Conservation (phyloP, 2,113 vertebrate genomes). For the Burhinus bistriatus region DNA sequence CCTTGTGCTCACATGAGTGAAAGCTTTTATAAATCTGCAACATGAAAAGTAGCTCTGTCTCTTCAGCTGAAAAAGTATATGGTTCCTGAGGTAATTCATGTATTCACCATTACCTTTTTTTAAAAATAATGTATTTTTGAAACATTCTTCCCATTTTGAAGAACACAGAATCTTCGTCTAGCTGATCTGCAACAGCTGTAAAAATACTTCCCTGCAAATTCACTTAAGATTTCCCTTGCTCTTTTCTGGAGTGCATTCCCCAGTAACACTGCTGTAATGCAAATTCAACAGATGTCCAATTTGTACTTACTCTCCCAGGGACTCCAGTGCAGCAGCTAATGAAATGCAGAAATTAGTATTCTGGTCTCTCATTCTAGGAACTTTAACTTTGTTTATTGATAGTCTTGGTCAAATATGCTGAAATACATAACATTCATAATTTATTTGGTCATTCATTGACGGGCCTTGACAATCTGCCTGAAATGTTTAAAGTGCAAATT, state of each 20-base stretch:
- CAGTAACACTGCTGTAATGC: not conserved
- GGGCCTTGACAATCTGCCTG: not conserved
- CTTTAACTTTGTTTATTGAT: conserved; percentile 41
- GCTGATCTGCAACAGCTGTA: not conserved
- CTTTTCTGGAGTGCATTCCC: not conserved
- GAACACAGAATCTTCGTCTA: not conserved
- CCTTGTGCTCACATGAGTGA: not conserved
- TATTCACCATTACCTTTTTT: not conserved
- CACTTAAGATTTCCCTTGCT: conserved; percentile 6
- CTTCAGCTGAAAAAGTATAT: not conserved
- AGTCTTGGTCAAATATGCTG: conserved; percentile 10
- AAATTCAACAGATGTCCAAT: conserved; percentile 31
- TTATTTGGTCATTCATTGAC: not conserved
- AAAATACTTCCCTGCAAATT: not conserved
- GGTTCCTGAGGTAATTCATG: not conserved
- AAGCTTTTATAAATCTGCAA: not conserved
- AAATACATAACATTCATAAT: conserved; percentile 4
- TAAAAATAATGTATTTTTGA: not conserved
- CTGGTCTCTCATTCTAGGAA: conserved; percentile 12
- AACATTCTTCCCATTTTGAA: not conserved
- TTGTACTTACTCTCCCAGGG: not conserved
- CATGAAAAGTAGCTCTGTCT: not conserved
- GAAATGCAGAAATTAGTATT: conserved; percentile 45
- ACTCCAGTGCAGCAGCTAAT: not conserved
- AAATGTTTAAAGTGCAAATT: conserved; percentile 20